These are phyloP conservation scores for Cavia aperea DNA, from an alignment of 2,113 vertebrate species.

Conservation along the genomic window DNA sequence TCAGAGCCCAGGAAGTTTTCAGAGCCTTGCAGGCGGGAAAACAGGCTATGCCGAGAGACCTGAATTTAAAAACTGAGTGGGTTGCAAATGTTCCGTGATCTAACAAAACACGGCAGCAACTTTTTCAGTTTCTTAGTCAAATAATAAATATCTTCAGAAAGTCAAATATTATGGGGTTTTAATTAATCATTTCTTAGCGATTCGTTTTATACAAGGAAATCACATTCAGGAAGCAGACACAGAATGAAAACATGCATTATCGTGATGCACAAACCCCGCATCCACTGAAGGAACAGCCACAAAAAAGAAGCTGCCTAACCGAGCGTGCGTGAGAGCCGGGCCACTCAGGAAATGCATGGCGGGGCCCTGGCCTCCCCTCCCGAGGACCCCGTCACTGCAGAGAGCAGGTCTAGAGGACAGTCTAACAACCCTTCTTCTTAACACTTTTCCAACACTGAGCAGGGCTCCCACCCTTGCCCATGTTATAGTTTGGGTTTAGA, in stretches of 20 bases:
- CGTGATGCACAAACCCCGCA: background rate
- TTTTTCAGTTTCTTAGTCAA: background rate
- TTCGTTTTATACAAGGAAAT: constrained; percentile 22
- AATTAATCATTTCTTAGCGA: constrained; percentile 13
- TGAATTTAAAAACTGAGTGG: background rate
- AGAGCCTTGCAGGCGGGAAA: background rate
- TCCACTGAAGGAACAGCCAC: background rate
- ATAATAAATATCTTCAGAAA: constrained; percentile 40
- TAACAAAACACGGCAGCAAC: background rate
- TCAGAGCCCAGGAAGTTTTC: accelerated
- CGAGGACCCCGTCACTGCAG: background rate
- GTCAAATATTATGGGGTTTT: background rate
- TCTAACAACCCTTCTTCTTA: background rate
- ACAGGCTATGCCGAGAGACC: background rate
- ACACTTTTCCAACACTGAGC: accelerated
- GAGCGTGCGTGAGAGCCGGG: background rate
- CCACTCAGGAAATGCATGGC: constrained; percentile 1
- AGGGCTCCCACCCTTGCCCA: background rate
- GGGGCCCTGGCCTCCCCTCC: background rate
- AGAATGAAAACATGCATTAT: background rate
- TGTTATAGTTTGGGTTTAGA: background rate
- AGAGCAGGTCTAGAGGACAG: background rate
- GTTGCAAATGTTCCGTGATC: background rate
- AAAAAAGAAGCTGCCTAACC: background rate
- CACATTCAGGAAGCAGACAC: background rate